Base-by-base conservation (phyloP, 2,113 vertebrate species). In the Ibidorhyncha struthersii region DNA sequence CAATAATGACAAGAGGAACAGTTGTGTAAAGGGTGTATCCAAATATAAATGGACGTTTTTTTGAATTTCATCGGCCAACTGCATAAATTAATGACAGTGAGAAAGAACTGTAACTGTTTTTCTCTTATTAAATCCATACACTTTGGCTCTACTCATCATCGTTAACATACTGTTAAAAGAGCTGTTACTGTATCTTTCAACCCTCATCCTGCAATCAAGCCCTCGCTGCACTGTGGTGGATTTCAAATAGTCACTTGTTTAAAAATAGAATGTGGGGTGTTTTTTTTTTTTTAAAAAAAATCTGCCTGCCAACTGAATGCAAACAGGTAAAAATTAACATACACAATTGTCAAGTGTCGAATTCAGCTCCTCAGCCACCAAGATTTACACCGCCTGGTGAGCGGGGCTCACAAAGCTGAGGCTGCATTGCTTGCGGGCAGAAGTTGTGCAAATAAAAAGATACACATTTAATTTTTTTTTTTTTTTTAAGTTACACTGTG, bases 271-370 rank as follows among this genome's bases (percentile, higher is more conserved):
- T 49, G 40, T 58, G 34, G 2, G 7, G 0, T 21, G 40, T 47
- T 38, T 12, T 32, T 65, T 29, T 15, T 43, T 43, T 21, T 14
- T 17, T 13, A 34, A 83, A 29, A 61, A 50, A 45, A 77, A 43
- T 9, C 40, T 34, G 40, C 8, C 72, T 95, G 88, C 61, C 52
- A 82, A 30, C 61, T 47, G 61, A 80, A 76, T 18, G 71, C 70
- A 77, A 90, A 79, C 82, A 96, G 84, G 89, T 96, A 79, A 82
- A 96, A 96, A 94, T 86, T 83, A 90, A 73, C 71, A 93, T 38
- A 70, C 9, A 23, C 45, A 45, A 82, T 79, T 79, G 65, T 63
- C 65, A 89, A 62, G 49, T 62, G 56, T 86, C 69, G 86, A 55
- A 84, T 23, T 43, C 69, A 69, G 61, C 65, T 91, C 86, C 80